These are phyloP conservation scores for Trachelus stipa DNA, from an alignment of 2,888 invertebrate genomes.

Conservation along the genomic window DNA sequence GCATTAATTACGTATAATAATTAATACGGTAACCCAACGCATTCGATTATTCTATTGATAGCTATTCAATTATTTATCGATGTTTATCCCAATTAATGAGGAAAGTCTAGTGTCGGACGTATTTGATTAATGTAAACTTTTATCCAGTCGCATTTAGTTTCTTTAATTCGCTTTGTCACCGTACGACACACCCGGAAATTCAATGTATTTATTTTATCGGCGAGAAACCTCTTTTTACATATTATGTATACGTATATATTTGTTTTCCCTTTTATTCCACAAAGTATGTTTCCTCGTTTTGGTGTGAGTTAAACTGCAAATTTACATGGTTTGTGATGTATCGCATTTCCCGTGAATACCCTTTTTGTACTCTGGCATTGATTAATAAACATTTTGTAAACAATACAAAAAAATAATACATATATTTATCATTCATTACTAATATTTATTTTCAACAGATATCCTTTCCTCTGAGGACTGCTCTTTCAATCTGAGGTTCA, in stretches of 20 bases:
- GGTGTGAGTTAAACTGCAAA: constrained; percentile 41
- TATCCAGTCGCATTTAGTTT: neutral
- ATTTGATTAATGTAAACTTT: too few species aligned
- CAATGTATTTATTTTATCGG: constrained; percentile 49
- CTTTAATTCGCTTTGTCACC: constrained; percentile 14
- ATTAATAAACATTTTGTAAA: constrained; percentile 56
- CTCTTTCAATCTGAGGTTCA: too few species aligned
- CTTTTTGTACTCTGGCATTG: constrained; percentile 63
- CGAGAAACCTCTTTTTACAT: constrained; percentile 16
- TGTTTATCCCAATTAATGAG: constrained; percentile 17
- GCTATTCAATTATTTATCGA: constrained; percentile 23
- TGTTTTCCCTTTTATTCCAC: constrained; percentile 24
- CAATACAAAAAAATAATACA: constrained; percentile 20
- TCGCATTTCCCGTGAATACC: constrained; percentile 37
- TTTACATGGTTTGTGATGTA: constrained; percentile 47
- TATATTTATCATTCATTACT: neutral
- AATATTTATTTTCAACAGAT: neutral
- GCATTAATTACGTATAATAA: too few species aligned
- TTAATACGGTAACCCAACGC: too few species aligned
- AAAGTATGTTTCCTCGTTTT: constrained; percentile 37
- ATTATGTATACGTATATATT: constrained; percentile 1
- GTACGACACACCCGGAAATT: constrained; percentile 35
- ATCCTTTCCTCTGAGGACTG: too few species aligned
- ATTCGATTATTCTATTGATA: too few species aligned
- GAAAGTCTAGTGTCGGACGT: too few species aligned